Conservation (phyloP, 2,888 invertebrate genomes). For the Smittia aterrima region DNA sequence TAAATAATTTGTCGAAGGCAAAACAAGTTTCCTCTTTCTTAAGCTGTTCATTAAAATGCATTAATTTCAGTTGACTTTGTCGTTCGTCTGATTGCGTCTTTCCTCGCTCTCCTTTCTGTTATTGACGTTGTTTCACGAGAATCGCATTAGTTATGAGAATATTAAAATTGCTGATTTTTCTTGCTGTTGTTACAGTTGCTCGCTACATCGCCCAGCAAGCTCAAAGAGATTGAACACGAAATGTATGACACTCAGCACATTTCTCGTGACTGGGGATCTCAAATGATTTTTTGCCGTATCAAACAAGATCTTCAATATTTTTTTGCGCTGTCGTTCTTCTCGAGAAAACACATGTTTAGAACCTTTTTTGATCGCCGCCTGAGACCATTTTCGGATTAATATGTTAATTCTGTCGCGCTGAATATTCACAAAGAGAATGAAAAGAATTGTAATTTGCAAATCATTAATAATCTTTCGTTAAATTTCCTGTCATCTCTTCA, state of each 20-base stretch:
- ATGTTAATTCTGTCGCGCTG: conserved; percentile 29
- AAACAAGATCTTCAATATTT: not conserved
- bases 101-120: not conserved
- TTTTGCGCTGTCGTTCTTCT: not conserved
- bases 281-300: conserved; percentile 6
- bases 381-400: conserved; percentile 29
- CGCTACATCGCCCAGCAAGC: not conserved
- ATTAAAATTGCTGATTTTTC: conserved; percentile 6
- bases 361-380: conserved; percentile 24
- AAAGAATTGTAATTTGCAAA: conserved; percentile 1
- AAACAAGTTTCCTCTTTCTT: conserved; percentile 29
- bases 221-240: too few relatives aligned
- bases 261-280: not conserved
- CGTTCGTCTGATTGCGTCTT: not conserved
- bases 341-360: conserved; percentile 4
- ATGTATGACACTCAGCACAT: too few relatives aligned
- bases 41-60: conserved; percentile 38
- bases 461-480: conserved; percentile 20
- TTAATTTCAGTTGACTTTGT: conserved; percentile 25
- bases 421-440: not conserved
- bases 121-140: not conserved
- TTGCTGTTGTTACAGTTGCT: not conserved
- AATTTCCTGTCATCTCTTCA: conserved; percentile 10
- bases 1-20: conserved; percentile 40
- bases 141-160: conserved; percentile 39